Evolutionary conservation across 1,140 invertebrate genomes (phyloP).

Genomic region (Trinorchestia longiramus): DNA sequence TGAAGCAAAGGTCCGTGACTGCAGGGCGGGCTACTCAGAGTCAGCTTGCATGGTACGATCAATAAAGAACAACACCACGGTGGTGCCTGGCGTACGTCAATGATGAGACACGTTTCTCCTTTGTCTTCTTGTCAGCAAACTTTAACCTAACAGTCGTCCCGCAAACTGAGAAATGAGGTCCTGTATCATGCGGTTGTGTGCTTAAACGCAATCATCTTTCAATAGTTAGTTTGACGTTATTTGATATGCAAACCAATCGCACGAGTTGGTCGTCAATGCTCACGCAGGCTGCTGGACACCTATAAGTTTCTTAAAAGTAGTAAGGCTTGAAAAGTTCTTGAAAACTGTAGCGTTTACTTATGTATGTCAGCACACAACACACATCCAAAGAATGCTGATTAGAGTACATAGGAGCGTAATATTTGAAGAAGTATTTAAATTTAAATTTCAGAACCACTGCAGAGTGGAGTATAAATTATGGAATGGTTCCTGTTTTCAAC

Average conservation of each 20-base stretch:
- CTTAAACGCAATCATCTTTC: background rate
- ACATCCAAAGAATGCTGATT: background rate
- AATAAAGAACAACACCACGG: conserved; percentile 1
- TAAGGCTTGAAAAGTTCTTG: background rate
- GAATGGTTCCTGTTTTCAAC: background rate
- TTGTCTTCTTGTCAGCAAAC: conserved; percentile 9
- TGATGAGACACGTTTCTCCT: conserved; percentile 9
- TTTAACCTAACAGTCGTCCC: conserved; percentile 15
- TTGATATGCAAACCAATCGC: background rate
- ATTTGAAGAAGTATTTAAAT: background rate
- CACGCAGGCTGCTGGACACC: background rate
- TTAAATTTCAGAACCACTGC: background rate
- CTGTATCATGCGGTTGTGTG: background rate
- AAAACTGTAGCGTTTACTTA: background rate
- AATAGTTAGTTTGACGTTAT: background rate
- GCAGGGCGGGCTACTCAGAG: background rate
- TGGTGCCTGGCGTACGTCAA: conserved; percentile 21
- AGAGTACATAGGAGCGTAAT: background rate
- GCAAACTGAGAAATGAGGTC: background rate
- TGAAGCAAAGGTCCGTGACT: background rate
- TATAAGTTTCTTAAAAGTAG: background rate
- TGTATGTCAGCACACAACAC: background rate
- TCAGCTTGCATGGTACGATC: conserved; percentile 1
- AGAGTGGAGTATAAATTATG: background rate
- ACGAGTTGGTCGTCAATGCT: background rate